These are phyloP conservation scores for Macropus fuliginosus DNA, from an alignment of 2,797 vertebrate genomes.

Conservation along the genomic window DNA sequence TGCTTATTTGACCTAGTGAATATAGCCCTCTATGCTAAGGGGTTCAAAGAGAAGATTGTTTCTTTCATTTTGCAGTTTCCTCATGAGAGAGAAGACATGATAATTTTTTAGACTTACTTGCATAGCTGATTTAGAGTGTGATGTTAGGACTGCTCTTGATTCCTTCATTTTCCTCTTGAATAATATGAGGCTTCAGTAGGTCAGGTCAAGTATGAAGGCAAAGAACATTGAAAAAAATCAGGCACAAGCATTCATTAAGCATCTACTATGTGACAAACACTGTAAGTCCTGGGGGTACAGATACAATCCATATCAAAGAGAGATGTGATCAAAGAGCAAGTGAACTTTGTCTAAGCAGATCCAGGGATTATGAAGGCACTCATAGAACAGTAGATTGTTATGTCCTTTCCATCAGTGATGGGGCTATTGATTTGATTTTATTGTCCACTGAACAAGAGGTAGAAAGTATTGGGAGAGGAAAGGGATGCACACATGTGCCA, in stretches of 20 bases:
- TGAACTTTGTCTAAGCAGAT: neutral
- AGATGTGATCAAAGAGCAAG: neutral
- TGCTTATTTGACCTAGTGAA: neutral
- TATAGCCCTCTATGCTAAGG: neutral
- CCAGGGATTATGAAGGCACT: neutral
- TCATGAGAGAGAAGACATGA: neutral
- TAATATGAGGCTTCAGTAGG: neutral
- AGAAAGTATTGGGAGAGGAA: neutral
- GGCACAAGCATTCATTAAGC: neutral
- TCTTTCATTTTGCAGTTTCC: neutral
- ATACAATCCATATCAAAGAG: neutral
- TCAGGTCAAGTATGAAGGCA: neutral
- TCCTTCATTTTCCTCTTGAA: neutral
- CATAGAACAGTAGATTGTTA: neutral
- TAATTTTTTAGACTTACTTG: neutral
- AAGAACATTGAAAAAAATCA: neutral
- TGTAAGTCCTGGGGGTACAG: neutral
- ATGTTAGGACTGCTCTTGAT: neutral
- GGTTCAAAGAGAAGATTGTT: neutral
- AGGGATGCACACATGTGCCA: neutral
- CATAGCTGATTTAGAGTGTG: neutral
- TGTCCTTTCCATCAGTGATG: neutral
- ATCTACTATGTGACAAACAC: neutral
- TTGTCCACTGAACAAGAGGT: neutral
- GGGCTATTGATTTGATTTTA: neutral